phyloP scores from a whole-genome alignment of 2,797 vertebrate genomes.

The Helostoma temminkii region DNA sequence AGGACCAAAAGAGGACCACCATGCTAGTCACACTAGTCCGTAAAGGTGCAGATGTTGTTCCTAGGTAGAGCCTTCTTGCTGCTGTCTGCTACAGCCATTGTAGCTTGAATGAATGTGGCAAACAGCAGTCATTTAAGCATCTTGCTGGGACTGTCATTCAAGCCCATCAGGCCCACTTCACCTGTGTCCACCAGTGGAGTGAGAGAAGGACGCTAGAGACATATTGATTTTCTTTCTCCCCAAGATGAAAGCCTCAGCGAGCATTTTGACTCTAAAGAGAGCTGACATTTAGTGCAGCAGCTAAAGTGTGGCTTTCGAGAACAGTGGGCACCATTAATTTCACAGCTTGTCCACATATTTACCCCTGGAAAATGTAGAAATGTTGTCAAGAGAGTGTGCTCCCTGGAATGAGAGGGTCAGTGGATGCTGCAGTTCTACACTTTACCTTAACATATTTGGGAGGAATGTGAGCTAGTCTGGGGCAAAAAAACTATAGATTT shows the following conservation, averaged over 20 bases:
- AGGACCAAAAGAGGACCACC: constrained; percentile 20
- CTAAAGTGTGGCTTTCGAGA: constrained; percentile 71
- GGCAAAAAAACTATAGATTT: constrained; percentile 18
- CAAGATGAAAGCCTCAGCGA: constrained; percentile 61
- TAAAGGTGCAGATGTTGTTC: no score
- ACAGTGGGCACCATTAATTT: constrained; percentile 75
- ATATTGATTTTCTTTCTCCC: constrained; percentile 53
- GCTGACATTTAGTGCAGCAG: constrained; percentile 76
- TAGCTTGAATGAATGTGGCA: constrained; percentile 67
- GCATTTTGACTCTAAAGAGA: constrained; percentile 71
- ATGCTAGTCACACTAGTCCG: no score
- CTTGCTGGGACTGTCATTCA: constrained; percentile 69
- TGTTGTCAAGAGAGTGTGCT: constrained; percentile 11
- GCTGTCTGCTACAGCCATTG: constrained; percentile 18
- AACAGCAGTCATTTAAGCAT: constrained; percentile 66
- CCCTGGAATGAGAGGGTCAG: constrained; percentile 20
- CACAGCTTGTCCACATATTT: constrained; percentile 62
- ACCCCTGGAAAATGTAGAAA: constrained; percentile 50
- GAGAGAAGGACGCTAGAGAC: constrained; percentile 35
- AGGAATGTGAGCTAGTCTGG: constrained; percentile 51
- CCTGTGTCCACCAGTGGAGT: constrained; percentile 40
- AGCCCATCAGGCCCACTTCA: constrained; percentile 71
- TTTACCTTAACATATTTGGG: constrained; percentile 31
- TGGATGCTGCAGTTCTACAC: constrained; percentile 25
- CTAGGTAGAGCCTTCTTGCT: constrained; percentile 28